Conservation (phyloP, 2,113 vertebrate species). For the Elephantulus edwardii region DNA sequence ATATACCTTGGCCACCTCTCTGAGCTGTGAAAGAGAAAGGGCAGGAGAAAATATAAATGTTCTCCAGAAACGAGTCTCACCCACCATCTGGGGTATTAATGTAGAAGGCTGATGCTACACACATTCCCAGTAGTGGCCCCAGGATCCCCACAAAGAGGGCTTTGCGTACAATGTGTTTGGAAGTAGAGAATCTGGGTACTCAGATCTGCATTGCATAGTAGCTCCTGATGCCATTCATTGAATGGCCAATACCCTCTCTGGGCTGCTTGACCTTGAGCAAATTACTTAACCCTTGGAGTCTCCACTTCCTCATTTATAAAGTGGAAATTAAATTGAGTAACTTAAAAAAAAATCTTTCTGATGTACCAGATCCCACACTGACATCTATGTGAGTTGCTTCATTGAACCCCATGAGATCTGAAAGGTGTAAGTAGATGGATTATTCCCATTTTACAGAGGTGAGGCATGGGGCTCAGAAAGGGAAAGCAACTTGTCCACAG, state of each 20-base stretch:
- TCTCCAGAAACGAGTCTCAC: neutral
- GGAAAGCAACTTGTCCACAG: neutral
- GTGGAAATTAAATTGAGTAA: neutral
- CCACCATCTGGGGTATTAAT: accelerated
- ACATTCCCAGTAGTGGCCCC: neutral
- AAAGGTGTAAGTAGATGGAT: neutral
- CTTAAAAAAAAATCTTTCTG: neutral
- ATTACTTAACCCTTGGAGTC: neutral
- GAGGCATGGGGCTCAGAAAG: neutral
- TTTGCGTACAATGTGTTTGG: neutral
- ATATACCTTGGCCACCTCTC: neutral
- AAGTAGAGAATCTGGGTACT: accelerated
- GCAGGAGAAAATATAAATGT: neutral
- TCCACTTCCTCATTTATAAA: neutral
- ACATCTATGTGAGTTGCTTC: neutral
- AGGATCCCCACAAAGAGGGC: neutral
- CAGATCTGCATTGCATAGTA: accelerated
- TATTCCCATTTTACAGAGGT: neutral
- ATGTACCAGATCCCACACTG: neutral
- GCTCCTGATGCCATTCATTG: neutral
- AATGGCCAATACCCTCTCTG: neutral
- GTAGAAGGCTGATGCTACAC: accelerated
- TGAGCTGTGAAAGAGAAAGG: neutral
- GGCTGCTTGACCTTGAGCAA: neutral
- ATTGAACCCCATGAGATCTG: neutral